Evolutionary conservation across 2,888 invertebrate genomes (phyloP), one percentile per base, ranked within the genome.

Genomic region (Argyresthia albistria): DNA sequence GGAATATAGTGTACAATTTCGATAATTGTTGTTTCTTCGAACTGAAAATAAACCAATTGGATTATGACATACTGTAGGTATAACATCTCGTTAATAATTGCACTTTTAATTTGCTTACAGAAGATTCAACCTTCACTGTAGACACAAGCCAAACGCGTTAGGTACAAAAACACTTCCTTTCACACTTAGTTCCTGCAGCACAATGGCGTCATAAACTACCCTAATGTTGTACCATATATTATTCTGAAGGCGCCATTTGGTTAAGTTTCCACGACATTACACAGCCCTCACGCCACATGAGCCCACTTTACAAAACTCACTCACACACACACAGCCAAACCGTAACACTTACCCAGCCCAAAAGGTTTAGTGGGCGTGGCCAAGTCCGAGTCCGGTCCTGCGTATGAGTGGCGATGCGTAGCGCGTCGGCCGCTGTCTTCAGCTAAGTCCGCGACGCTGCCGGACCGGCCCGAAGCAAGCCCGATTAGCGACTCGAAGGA

Each of bases 361-460:
- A 95, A 95, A 4, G 94, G 92, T 83, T 95, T 95, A 51, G 93
- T 89, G 35, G 92, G 91, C 25, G 90, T 83, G 25, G 88, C 69
- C 39, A 89, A 73, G 51, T 90, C 91, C 4, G 88, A 77, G 59
- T 91, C 91, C 0, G 86, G 86, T 56, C 90, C 90, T 0, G 89
- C 90, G 73, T 90, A 91, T 53, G 90, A 90, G 60, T 90, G 90
- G 14, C 88, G 80, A 59, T 76, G 76, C 3, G 58, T 62, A 46
- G 67, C 53, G 55, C 83, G 80, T 8, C 83, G 75, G 35, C 77
- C 75, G 1, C 67, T 73, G 56, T 94, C 93, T 58, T 93, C 92
- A 65, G 92, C 95, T 11, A 95, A 80, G 81, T 95, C 95, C 15
- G 93, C 93, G 62, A 95, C 95, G 71, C 95, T 95, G 73, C 95